Conservation (phyloP, 2,113 vertebrate genomes). For the Puffinus mauretanicus region DNA sequence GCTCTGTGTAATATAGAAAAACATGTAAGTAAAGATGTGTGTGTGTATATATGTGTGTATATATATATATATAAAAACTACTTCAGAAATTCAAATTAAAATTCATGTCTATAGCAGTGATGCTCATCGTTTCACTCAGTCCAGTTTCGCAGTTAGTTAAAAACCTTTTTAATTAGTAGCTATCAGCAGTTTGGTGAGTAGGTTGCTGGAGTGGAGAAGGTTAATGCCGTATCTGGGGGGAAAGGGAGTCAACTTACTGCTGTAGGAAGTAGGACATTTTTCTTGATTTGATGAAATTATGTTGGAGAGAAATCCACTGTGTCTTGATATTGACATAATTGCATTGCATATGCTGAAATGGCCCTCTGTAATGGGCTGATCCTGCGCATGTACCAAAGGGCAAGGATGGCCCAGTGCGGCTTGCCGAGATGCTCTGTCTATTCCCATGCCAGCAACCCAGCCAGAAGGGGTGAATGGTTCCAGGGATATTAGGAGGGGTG, state of each 20-base stretch:
- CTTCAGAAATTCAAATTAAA: constrained; percentile 7
- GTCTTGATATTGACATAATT: constrained; percentile 29
- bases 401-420: background rate
- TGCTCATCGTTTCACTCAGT: background rate
- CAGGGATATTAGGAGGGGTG: constrained; percentile 7
- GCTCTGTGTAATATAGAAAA: background rate
- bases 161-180: constrained; percentile 33
- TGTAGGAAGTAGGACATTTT: constrained; percentile 14
- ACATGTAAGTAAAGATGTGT: background rate
- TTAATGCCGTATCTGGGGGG: background rate
- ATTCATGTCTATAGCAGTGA: background rate
- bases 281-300: constrained; percentile 31
- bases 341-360: background rate
- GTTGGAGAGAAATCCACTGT: background rate
- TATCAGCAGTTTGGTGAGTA: constrained; percentile 1
- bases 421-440: background rate
- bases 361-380: background rate
- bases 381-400: constrained; percentile 14
- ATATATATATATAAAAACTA: background rate
- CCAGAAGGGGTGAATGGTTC: constrained; percentile 42
- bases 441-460: constrained; percentile 36
- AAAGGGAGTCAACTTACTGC: background rate
- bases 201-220: constrained; percentile 1
- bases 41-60: rapidly evolving
- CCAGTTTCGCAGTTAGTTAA: background rate